phyloP scores from a whole-genome alignment of 2,888 invertebrate genomes.

The Anorthoa munda region DNA sequence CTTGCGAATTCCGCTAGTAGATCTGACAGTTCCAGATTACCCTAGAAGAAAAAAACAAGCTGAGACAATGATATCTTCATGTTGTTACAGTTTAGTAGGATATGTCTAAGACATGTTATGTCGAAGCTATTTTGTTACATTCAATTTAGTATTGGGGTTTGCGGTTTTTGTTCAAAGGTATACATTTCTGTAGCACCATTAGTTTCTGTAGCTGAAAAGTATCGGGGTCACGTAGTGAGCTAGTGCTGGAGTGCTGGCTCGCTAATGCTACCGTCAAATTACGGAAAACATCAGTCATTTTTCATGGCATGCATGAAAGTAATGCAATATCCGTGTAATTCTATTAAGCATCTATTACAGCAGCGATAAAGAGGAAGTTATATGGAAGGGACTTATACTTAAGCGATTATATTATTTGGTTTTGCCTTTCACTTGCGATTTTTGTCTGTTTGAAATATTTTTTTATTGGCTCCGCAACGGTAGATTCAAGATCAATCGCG shows the following conservation, averaged over 20 bases:
- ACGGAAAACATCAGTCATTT: constrained; percentile 15
- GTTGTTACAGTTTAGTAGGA: not conserved
- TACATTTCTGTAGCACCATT: constrained; percentile 2
- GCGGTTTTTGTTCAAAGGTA: not conserved
- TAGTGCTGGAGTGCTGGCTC: not conserved
- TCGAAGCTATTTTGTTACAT: not conserved
- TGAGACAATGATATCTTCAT: not conserved
- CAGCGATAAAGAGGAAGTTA: constrained; percentile 1
- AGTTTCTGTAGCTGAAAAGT: constrained; percentile 19
- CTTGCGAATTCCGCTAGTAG: constrained; percentile 74
- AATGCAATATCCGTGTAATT: constrained; percentile 36
- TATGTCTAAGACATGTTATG: not conserved
- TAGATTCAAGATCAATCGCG: constrained; percentile 24
- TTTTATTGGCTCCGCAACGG: not conserved
- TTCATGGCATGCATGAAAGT: constrained; percentile 16
- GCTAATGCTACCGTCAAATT: constrained; percentile 18
- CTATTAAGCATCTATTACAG: constrained; percentile 13
- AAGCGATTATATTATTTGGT: not conserved
- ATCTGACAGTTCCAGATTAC: constrained; percentile 73
- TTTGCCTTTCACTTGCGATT: not conserved
- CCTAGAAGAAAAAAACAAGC: constrained; percentile 69
- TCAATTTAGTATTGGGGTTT: constrained; percentile 2
- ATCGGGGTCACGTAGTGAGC: constrained; percentile 18
- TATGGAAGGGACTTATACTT: not conserved
- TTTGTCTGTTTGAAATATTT: not conserved